Evolutionary conservation across 2,888 invertebrate species (phyloP), one percentile per base, ranked within the genome.

Genomic region (Morpho achilles): DNA sequence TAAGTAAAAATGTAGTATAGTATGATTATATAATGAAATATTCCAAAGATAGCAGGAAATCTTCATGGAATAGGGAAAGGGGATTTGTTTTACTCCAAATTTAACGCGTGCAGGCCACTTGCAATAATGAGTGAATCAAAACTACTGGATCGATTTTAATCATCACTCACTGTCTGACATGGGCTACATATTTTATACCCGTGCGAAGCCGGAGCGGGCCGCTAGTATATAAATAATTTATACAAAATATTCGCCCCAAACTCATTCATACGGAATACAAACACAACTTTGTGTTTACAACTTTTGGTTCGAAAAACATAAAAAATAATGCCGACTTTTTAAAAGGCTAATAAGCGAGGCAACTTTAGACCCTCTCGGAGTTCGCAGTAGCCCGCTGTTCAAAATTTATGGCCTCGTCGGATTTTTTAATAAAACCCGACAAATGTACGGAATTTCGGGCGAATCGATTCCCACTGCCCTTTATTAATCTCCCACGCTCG

Each of bases 401-500:
- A 10, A 52, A 63, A 74, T 72, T 72, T 73, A 74, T 71, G 61
- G 68, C 66, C 60, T 54, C 59, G 63, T 67, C 62, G 65, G 66
- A 66, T 65, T 70, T 74, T 74, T 74, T 74, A 74, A 73, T 74
- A 73, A 74, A 73, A 74, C 62, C 67, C 68, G 65, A 66, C 64
- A 68, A 70, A 72, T 66, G 69, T 65, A 65, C 59, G 57, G 61
- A 65, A 62, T 67, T 66, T 63, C 56, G 42, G 56, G 49, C 60
- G 48, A 53, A 67, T 69, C 67, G 64, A 66, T 64, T 56, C 51
- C 58, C 53, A 59, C 45, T 55, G 55, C 56, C 50, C 61, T 60
- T 55, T 61, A 56, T 59, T 59, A 64, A 62, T 61, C 52, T 52
- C 42, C 41, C 41, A n/a, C 32, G 8, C 41, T 22, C 22, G n/a